phyloP scores from a whole-genome alignment of 2,797 vertebrate species.

The Molossus alvarezi region DNA sequence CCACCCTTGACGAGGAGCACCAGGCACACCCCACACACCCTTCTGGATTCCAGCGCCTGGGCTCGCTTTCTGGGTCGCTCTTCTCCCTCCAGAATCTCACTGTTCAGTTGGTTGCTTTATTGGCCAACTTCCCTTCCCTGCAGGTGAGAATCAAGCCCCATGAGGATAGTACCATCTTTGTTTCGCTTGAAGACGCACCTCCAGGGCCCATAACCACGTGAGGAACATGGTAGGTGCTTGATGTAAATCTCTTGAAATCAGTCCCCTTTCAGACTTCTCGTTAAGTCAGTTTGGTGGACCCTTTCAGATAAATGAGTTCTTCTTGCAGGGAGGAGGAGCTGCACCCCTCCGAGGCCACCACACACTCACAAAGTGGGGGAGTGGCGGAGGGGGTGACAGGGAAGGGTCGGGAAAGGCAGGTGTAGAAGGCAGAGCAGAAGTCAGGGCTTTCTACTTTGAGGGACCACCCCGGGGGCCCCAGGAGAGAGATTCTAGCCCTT shows the following conservation, averaged over 20 bases:
- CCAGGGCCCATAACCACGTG: not conserved
- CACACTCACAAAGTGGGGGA: not conserved
- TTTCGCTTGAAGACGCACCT: not conserved
- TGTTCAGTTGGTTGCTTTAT: not conserved
- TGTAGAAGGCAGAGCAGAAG: not conserved
- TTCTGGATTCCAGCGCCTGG: not conserved
- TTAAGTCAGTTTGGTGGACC: not conserved
- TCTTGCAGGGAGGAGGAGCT: not conserved
- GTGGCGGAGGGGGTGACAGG: not conserved
- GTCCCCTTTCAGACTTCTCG: not conserved
- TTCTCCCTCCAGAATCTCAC: not conserved
- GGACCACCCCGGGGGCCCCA: not conserved
- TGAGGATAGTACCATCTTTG: not conserved
- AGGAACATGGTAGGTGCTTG: not conserved
- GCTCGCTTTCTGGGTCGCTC: not conserved
- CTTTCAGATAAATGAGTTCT: not conserved
- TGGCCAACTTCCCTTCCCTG: not conserved
- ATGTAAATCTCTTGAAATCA: not conserved
- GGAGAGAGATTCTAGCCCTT: not conserved
- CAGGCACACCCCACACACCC: not conserved
- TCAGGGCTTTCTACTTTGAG: too few relatives aligned
- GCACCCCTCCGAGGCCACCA: rapidly evolving
- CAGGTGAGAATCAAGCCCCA: not conserved
- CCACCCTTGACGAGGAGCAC: not conserved
- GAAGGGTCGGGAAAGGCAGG: rapidly evolving